Evolutionary conservation across 1,140 invertebrate species (phyloP).

Genomic region (Stenopsyche tienmushanensis): DNA sequence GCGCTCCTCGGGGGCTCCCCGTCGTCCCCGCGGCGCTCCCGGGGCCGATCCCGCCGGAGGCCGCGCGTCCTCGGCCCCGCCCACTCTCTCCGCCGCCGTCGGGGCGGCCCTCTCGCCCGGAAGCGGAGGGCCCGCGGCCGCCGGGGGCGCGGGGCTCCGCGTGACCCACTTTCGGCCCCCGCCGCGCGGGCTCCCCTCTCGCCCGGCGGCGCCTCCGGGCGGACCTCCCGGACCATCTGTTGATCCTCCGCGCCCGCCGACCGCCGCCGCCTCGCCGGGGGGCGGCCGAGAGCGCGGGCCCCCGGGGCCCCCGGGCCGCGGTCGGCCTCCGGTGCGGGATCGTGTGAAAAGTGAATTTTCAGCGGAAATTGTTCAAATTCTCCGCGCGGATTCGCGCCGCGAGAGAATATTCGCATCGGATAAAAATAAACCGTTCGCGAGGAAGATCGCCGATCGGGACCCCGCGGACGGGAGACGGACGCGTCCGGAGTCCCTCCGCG

Average conservation of each 20-base stretch:
- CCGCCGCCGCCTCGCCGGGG: background rate
- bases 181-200: background rate
- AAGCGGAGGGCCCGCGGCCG: background rate
- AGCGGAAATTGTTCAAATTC: background rate
- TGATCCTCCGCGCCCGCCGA: background rate
- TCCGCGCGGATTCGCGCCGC: background rate
- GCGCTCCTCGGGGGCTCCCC: background rate
- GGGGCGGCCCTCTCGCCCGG: background rate
- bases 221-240: background rate
- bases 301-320: no score
- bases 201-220: background rate
- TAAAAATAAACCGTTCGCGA: no score
- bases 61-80: constrained; percentile 10
- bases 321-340: background rate
- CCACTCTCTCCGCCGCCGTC: constrained; percentile 8
- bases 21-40: background rate
- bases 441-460: no score
- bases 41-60: constrained; percentile 1
- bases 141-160: background rate
- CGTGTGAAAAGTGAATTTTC: background rate
- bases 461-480: no score
- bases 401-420: no score
- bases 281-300: background rate
- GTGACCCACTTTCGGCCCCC: background rate
- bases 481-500: no score